phyloP scores from a whole-genome alignment of 2,888 invertebrate species.

The Frankliniella fusca region DNA sequence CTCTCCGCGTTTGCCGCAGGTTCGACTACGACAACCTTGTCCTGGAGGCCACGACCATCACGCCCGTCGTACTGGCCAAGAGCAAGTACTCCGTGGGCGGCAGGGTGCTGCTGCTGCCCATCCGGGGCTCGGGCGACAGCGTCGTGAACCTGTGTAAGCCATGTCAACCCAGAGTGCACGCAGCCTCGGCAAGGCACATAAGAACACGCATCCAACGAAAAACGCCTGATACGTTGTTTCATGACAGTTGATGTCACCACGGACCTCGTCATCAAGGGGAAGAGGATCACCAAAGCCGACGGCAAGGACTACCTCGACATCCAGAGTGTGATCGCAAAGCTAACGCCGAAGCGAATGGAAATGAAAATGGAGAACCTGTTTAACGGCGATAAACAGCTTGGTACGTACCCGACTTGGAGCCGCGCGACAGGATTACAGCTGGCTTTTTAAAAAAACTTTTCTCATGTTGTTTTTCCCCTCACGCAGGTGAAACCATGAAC shows the following conservation, averaged over 20 bases:
- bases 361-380: background rate
- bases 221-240: too few species aligned
- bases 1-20: background rate
- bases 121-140: constrained; percentile 29
- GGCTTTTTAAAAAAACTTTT: background rate
- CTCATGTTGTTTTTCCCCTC: background rate
- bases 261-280: background rate
- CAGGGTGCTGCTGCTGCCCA: constrained; percentile 31
- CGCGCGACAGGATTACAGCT: background rate
- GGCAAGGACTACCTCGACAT: background rate
- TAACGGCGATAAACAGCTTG: constrained; percentile 13
- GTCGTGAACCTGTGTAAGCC: constrained; percentile 28
- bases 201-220: too few species aligned
- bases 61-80: background rate
- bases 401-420: background rate
- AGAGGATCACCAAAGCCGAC: background rate
- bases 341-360: background rate
- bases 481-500: constrained; percentile 1
- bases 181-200: too few species aligned
- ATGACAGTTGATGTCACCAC: background rate
- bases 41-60: background rate
- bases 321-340: background rate
- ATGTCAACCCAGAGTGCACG: too few species aligned
- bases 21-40: background rate
- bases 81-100: constrained; percentile 29